phyloP scores from a whole-genome alignment of 2,888 invertebrate genomes.

The Leistus spinibarbis region DNA sequence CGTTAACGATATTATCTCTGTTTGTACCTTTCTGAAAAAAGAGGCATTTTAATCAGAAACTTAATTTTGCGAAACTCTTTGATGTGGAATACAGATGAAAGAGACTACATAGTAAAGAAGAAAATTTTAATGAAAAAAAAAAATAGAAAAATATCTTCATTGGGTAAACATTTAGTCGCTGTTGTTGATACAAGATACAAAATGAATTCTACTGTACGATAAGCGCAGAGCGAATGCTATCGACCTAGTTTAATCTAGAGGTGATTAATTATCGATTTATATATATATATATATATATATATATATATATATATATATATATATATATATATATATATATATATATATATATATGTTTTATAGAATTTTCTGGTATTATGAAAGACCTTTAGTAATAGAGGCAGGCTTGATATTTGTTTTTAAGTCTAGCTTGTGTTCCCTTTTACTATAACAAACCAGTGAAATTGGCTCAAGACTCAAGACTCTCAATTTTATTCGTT shows the following conservation, averaged over 20 bases:
- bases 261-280: no score
- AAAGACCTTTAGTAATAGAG: no score
- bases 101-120: background rate
- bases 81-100: constrained; percentile 18
- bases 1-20: background rate
- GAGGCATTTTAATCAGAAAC: background rate
- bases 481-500: background rate
- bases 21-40: background rate
- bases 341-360: no score
- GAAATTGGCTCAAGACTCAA: constrained; percentile 25
- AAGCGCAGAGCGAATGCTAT: no score
- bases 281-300: no score
- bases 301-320: no score
- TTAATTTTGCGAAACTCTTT: background rate
- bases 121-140: background rate
- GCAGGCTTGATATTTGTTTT: no score
- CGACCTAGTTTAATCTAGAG: no score
- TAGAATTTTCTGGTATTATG: no score
- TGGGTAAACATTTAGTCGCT: background rate
- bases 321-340: no score
- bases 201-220: background rate
- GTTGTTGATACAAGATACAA: background rate
- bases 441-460: constrained; percentile 30
- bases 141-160: constrained; percentile 14
- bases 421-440: no score